Percentiles rank a stretch among this genome's conserved stretches.
phyloP scores from a whole-genome alignment of 2,113 vertebrate species.

The Ivindomyrus marchei region DNA sequence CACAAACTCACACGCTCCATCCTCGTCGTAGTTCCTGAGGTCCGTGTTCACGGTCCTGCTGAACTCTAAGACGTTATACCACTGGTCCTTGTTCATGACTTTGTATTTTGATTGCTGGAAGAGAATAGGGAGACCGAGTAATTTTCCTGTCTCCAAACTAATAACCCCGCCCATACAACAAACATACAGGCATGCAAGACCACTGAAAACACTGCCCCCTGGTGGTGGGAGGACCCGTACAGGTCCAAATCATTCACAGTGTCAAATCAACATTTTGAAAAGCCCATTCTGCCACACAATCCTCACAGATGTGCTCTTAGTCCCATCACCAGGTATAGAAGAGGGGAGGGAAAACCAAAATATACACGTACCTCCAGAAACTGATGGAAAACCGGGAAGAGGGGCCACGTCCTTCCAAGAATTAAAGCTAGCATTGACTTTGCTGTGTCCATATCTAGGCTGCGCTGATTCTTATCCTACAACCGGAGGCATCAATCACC shows the following conservation, averaged over 20 bases:
- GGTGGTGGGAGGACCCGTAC: background rate
- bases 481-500: background rate
- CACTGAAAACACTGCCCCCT: background rate
- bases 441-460: slow-evolving; percentile 91
- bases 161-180: background rate
- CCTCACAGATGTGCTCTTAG: background rate
- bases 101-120: slow-evolving; percentile 90
- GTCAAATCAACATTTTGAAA: background rate
- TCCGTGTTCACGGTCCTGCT: slow-evolving; percentile 88
- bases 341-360: background rate
- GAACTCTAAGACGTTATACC: slow-evolving; percentile 97
- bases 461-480: slow-evolving; percentile 90
- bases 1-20: slow-evolving; percentile 86
- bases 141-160: background rate
- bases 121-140: background rate
- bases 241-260: background rate
- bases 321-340: background rate
- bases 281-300: background rate
- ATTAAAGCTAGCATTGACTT: slow-evolving; percentile 90
- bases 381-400: slow-evolving; percentile 88
- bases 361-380: slow-evolving; percentile 80
- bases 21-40: slow-evolving; percentile 97
- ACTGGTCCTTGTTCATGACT: slow-evolving; percentile 97
- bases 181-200: background rate
- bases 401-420: slow-evolving; percentile 84